phyloP scores from a whole-genome alignment of 2,888 invertebrate genomes.

The Diabrotica balteata region DNA sequence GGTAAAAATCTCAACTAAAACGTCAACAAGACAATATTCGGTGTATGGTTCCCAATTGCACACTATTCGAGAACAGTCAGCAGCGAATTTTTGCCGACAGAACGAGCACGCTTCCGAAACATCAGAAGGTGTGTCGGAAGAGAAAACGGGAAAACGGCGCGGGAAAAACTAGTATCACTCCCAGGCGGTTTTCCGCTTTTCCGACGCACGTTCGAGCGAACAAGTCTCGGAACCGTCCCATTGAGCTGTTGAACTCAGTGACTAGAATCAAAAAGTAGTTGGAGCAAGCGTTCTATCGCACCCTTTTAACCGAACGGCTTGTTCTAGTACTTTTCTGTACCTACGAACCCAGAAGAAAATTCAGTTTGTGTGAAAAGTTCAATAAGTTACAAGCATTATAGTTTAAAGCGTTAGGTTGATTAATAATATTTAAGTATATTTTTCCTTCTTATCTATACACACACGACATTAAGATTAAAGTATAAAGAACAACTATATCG shows the following conservation, averaged over 20 bases:
- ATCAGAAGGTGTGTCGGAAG: slow-evolving; percentile 24
- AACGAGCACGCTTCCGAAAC: slow-evolving; percentile 17
- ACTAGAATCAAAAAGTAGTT: slow-evolving; percentile 29
- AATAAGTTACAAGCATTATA: slow-evolving; percentile 45
- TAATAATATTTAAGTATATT: slow-evolving; percentile 29
- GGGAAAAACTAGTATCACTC: slow-evolving; percentile 35
- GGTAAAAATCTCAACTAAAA: slow-evolving; percentile 38
- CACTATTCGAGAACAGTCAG: slow-evolving; percentile 48
- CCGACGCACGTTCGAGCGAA: slow-evolving; percentile 46
- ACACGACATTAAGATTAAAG: slow-evolving; percentile 60
- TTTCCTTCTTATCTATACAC: slow-evolving; percentile 48
- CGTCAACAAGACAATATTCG: slow-evolving; percentile 45
- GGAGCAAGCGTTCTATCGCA: slow-evolving; percentile 32
- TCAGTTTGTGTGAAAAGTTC: slow-evolving; percentile 35
- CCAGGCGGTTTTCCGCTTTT: slow-evolving; percentile 43
- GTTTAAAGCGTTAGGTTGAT: slow-evolving; percentile 35
- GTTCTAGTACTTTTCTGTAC: slow-evolving; percentile 27
- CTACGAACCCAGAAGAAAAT: slow-evolving; percentile 15
- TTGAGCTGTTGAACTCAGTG: slow-evolving; percentile 45
- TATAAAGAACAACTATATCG: slow-evolving; percentile 59
- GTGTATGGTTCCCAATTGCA: slow-evolving; percentile 52
- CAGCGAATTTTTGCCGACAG: slow-evolving; percentile 49
- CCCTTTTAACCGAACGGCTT: slow-evolving; percentile 31
- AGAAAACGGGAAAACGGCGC: slow-evolving; percentile 29
- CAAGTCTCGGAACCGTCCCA: slow-evolving; percentile 44